These are phyloP conservation scores for Excalfactoria chinensis DNA, from an alignment of 2,113 vertebrate species.

Conservation along the genomic window DNA sequence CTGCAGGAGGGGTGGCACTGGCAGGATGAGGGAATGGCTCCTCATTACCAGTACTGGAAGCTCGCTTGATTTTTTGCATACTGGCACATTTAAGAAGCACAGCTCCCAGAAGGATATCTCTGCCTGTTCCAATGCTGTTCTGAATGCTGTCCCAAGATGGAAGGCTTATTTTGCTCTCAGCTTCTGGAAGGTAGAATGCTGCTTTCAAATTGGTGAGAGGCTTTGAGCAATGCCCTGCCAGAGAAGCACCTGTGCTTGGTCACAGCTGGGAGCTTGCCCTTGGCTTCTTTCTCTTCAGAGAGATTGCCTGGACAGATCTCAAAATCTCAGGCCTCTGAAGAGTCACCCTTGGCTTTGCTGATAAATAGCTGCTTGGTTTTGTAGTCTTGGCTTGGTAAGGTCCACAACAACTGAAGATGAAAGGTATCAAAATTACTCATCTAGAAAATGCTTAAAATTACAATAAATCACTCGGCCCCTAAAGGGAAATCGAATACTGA, in stretches of 20 bases:
- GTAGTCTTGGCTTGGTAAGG: neutral
- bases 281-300: neutral
- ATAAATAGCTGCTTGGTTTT: neutral
- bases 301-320: neutral
- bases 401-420: neutral
- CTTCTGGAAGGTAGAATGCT: neutral
- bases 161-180: neutral
- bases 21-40: neutral
- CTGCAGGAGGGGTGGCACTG: neutral
- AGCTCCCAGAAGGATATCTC: neutral
- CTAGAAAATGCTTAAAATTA: constrained; percentile 1
- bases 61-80: neutral
- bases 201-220: neutral
- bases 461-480: neutral
- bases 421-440: neutral
- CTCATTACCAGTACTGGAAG: neutral
- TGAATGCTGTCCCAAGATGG: neutral
- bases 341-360: neutral
- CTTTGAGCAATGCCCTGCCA: neutral
- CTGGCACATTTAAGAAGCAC: neutral
- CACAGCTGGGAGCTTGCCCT: neutral
- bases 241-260: neutral
- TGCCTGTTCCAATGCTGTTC: neutral
- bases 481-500: neutral
- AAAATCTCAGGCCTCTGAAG: neutral